Evolutionary conservation across 2,113 vertebrate genomes (phyloP).

Genomic region (Atlantisia rogersi): DNA sequence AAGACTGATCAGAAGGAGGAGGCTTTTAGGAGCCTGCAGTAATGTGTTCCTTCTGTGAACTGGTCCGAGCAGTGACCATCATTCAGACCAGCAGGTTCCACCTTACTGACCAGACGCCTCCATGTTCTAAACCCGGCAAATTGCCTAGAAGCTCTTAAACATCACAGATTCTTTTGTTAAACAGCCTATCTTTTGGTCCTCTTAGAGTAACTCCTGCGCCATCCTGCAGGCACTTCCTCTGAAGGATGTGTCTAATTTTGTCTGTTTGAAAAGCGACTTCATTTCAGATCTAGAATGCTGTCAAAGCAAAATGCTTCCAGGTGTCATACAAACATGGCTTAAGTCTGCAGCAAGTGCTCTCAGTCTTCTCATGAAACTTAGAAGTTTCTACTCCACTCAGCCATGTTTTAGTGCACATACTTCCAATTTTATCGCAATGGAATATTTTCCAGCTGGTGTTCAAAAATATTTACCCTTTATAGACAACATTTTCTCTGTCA

Average conservation of each 20-base stretch:
- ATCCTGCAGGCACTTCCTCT: background rate
- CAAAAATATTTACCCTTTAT: background rate
- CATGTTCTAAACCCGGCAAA: background rate
- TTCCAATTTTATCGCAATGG: background rate
- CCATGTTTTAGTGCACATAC: background rate
- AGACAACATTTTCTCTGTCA: background rate
- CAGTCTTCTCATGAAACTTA: background rate
- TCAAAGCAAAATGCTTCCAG: background rate
- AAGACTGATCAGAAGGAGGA: background rate
- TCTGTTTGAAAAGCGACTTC: background rate
- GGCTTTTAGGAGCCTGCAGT: background rate
- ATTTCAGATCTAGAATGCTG: background rate
- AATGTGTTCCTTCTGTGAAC: rapidly evolving
- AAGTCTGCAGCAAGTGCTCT: background rate
- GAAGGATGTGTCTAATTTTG: background rate
- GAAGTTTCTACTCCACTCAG: background rate
- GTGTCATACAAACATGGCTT: background rate
- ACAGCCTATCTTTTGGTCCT: background rate
- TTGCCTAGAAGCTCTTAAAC: background rate
- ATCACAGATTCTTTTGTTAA: background rate
- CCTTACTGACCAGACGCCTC: background rate
- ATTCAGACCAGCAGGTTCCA: background rate
- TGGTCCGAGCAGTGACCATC: background rate
- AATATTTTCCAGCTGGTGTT: background rate
- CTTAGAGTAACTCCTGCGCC: background rate